Evolutionary conservation across 2,113 vertebrate genomes (phyloP), one percentile per base, ranked within the genome.

Genomic region (Helogale parvula): DNA sequence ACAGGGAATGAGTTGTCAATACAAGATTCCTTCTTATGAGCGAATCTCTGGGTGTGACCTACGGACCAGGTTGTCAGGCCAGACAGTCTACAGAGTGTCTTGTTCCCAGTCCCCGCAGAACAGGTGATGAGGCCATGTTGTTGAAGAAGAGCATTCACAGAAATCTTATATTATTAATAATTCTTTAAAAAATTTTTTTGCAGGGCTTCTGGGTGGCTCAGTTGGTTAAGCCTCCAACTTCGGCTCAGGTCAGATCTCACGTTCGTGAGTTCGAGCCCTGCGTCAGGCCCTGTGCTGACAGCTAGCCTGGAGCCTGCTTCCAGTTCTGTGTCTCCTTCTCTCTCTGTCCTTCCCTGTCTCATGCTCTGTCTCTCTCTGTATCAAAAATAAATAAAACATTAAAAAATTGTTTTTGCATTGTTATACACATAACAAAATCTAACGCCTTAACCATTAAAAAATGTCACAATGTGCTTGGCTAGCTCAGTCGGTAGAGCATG

Each of bases 401-500:
- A 38, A 38, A 38, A 38, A 38, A 38, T 38, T 38, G 38, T 45
- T 47, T 21, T n/a, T 50, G 7, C 35, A 50, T 86, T 86, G 10
- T 33, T 72, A 21, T 65, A 33, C 31, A 74, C 6, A 45, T 21
- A 80, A 47, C 11, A 93, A 60, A 57, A 69, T 33, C 5, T 71
- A 50, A 35, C 50, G 16, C 5, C 13, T 33, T 86, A 80, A 7
- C 10, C 3, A 35, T 23, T 72, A 65, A 68, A 54, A 88, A 41
- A 27, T 15, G 3, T 41, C n/a, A 29, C 14, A 27, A 45, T 45
- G 0, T 0, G 95, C 98, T 98, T 97, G 98, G 98, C 98, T 99
- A 98, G 98, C 98, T 98, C 74, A 77, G 76, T 79, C 76, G 98
- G 98, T 98, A 98, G 98, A 98, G 98, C 98, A 98, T 98, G 98